Conservation (phyloP, 2,797 vertebrate genomes). For the Clarias fuscus region DNA sequence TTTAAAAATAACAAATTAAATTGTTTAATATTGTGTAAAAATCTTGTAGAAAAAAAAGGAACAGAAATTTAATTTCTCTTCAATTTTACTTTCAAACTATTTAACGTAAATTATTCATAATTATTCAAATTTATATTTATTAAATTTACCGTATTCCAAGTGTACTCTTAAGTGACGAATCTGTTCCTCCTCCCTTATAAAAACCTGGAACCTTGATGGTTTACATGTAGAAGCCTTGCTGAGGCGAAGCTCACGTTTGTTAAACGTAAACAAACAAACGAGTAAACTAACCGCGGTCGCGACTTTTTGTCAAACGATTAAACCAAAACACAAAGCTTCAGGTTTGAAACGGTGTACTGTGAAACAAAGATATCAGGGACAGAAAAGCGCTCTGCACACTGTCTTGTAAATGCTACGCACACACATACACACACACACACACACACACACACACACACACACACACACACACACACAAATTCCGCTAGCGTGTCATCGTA, state of each 20-base stretch:
- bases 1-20: no score
- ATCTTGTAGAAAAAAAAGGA: no score
- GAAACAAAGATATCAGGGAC: conserved; percentile 47
- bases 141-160: no score
- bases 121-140: no score
- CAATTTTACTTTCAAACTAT: no score
- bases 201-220: not conserved
- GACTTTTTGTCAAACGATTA: not conserved
- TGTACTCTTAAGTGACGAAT: no score
- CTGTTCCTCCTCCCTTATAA: no score
- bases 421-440: not conserved
- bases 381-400: conserved; percentile 32
- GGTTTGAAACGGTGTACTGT: not conserved
- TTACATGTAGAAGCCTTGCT: not conserved
- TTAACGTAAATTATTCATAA: no score
- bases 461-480: conserved; percentile 48
- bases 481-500: conserved; percentile 46
- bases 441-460: conserved; percentile 1
- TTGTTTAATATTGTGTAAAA: no score
- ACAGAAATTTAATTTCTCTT: no score
- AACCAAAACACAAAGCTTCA: not conserved
- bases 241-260: not conserved
- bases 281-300: not conserved
- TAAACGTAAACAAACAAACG: not conserved
- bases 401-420: not conserved